A percentile compares a stretch with the other conserved stretches of the same genome.
These are phyloP conservation scores for Tyria jacobaeae DNA, from an alignment of 2,888 invertebrate genomes.

Conservation along the genomic window DNA sequence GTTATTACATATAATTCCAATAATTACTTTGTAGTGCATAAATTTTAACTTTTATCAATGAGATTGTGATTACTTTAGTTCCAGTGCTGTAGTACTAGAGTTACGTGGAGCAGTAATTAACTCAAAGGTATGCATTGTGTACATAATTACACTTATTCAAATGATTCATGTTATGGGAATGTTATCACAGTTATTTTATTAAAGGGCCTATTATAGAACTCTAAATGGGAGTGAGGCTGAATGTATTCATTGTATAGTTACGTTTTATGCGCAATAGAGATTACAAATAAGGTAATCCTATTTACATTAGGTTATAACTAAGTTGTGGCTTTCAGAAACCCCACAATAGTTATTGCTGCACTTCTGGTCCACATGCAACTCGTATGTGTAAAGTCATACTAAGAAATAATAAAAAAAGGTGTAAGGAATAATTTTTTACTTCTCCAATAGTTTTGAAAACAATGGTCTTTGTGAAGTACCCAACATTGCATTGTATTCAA, in stretches of 20 bases:
- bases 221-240: slow-evolving; percentile 65
- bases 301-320: slow-evolving; percentile 61
- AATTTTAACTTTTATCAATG: slow-evolving; percentile 69
- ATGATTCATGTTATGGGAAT: slow-evolving; percentile 83
- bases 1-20: slow-evolving; percentile 72
- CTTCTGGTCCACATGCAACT: slow-evolving; percentile 15
- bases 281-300: slow-evolving; percentile 50
- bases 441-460: slow-evolving; percentile 21
- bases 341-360: slow-evolving; percentile 42
- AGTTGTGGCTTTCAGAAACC: slow-evolving; percentile 61
- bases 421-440: slow-evolving; percentile 6
- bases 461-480: slow-evolving; percentile 39
- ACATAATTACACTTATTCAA: slow-evolving; percentile 62
- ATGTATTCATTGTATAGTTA: slow-evolving; percentile 40
- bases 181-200: slow-evolving; percentile 72
- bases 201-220: slow-evolving; percentile 65
- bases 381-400: slow-evolving; percentile 5
- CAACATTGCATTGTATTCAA: slow-evolving; percentile 37
- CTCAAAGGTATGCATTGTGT: slow-evolving; percentile 64
- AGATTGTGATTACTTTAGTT: slow-evolving; percentile 57
- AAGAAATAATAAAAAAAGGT: slow-evolving; percentile 13
- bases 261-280: slow-evolving; percentile 29
- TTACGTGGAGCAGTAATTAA: slow-evolving; percentile 50
- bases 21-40: slow-evolving; percentile 61
- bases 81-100: slow-evolving; percentile 42